Conservation (phyloP, 2,113 vertebrate species). For the Cheirogaleus medius region DNA sequence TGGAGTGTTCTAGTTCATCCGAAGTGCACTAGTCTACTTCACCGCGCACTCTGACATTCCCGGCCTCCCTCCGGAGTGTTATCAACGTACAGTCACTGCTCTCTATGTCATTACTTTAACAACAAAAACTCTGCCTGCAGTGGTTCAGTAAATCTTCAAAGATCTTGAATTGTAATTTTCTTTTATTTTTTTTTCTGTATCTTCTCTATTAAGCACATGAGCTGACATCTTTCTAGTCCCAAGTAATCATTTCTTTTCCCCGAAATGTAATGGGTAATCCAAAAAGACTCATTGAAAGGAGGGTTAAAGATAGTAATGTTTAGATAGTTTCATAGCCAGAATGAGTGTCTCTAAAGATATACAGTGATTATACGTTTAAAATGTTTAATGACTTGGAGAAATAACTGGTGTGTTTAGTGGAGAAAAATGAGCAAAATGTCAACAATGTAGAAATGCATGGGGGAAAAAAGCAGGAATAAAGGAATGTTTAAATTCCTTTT, state of each 20-base stretch:
- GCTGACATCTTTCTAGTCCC: neutral
- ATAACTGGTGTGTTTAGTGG: neutral
- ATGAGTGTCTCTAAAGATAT: neutral
- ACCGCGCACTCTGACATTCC: neutral
- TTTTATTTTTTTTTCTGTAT: neutral
- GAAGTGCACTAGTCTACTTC: accelerated
- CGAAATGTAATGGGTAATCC: neutral
- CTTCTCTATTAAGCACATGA: neutral
- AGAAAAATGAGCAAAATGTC: neutral
- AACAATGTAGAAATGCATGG: neutral
- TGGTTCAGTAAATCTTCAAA: neutral
- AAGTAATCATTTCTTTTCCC: neutral
- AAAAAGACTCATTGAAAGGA: neutral
- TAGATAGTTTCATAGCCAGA: neutral
- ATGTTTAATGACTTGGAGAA: neutral
- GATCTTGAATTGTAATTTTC: neutral
- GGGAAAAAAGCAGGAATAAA: neutral
- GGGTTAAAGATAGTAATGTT: neutral
- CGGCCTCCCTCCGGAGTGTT: neutral
- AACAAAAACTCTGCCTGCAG: neutral
- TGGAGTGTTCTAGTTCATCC: neutral
- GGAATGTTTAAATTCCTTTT: neutral
- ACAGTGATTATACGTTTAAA: neutral
- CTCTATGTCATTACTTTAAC: accelerated
- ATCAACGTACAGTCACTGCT: neutral